These are phyloP conservation scores for Calonectris borealis DNA, from an alignment of 2,113 vertebrate species.

Conservation along the genomic window DNA sequence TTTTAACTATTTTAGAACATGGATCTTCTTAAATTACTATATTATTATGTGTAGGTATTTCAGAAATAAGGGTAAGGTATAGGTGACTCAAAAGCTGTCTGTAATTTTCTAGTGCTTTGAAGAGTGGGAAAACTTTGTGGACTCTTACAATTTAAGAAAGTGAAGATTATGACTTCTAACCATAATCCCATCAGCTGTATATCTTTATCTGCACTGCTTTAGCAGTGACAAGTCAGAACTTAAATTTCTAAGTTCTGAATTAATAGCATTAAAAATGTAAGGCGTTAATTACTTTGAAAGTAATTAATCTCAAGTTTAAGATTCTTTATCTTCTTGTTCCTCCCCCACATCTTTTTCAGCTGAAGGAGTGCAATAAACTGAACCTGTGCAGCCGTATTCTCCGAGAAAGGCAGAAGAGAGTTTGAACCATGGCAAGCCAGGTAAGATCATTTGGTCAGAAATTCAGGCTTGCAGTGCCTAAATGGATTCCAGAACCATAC, in stretches of 20 bases:
- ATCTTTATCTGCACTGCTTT: background rate
- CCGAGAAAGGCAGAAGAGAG: background rate
- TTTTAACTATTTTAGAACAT: background rate
- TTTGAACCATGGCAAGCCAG: slow-evolving; percentile 64
- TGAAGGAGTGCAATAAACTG: background rate
- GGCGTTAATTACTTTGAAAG: background rate
- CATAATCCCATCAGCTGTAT: background rate
- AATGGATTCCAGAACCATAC: slow-evolving; percentile 20
- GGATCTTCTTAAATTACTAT: background rate
- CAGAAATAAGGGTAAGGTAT: background rate
- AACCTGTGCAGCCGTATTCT: background rate
- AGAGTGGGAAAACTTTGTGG: background rate
- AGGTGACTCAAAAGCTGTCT: background rate
- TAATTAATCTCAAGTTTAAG: background rate
- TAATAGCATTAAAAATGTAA: background rate
- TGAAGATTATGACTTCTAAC: background rate
- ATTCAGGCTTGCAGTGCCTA: slow-evolving; percentile 17
- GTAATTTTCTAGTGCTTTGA: background rate
- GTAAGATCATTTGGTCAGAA: slow-evolving; percentile 60
- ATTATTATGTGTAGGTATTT: background rate
- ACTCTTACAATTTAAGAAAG: background rate
- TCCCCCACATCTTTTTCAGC: background rate
- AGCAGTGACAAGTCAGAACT: background rate
- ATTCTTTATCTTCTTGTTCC: background rate
- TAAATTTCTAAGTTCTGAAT: background rate